Conservation (phyloP, 2,797 vertebrate genomes). For the Nyctalus aviator region DNA sequence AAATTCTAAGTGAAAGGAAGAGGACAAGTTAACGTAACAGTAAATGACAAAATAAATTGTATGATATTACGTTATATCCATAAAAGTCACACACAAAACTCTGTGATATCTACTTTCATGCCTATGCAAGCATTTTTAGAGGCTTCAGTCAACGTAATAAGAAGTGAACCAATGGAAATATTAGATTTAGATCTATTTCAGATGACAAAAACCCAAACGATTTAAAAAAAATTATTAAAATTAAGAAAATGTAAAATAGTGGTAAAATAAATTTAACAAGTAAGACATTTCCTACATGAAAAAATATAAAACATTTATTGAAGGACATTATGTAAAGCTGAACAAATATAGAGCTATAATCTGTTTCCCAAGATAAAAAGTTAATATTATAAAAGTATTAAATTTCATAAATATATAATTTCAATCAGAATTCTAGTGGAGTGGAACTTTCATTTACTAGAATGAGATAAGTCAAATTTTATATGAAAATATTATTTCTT, state of each 20-base stretch:
- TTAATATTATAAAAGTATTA: neutral
- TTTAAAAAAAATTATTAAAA: neutral
- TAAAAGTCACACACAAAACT: neutral
- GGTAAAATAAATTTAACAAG: conserved; percentile 6
- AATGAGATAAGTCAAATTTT: conserved; percentile 20
- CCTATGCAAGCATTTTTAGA: neutral
- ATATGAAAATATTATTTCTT: neutral
- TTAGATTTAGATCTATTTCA: neutral
- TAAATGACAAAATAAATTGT: neutral
- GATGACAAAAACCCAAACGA: neutral
- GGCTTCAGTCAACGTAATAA: neutral
- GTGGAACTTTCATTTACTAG: neutral
- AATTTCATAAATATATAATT: neutral
- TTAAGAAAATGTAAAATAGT: neutral
- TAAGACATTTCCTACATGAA: neutral
- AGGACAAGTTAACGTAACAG: neutral
- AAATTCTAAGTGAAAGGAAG: neutral
- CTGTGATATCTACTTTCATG: neutral
- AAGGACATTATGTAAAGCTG: neutral
- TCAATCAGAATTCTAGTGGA: neutral
- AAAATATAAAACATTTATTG: conserved; percentile 1
- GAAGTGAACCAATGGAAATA: neutral
- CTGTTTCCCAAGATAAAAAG: neutral
- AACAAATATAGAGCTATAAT: neutral
- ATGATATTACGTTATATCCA: neutral